phyloP scores from a whole-genome alignment of 1,140 invertebrate genomes.

The Caenorhabditis briggsae region DNA sequence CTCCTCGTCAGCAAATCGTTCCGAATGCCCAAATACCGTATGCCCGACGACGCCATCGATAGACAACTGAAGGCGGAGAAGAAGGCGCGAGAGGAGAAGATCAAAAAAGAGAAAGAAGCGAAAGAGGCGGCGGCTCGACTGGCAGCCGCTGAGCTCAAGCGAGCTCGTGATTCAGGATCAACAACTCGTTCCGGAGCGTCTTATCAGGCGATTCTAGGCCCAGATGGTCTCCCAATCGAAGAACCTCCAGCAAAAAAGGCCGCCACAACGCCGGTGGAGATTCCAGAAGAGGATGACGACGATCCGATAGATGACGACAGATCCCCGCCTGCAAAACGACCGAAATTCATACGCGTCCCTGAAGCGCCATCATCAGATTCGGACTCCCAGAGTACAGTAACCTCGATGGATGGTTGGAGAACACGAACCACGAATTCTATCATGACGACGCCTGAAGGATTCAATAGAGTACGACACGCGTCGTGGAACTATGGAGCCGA shows the following conservation, averaged over 20 bases:
- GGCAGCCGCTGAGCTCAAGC: too few relatives aligned
- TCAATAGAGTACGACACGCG: conserved; percentile 21
- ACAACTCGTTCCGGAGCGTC: too few relatives aligned
- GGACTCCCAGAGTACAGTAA: conserved; percentile 18
- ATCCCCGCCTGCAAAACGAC: too few relatives aligned
- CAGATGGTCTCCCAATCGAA: too few relatives aligned
- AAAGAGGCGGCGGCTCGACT: too few relatives aligned
- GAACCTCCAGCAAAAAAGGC: too few relatives aligned
- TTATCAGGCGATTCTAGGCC: too few relatives aligned
- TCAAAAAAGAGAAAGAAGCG: not conserved
- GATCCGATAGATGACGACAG: too few relatives aligned
- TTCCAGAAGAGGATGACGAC: too few relatives aligned
- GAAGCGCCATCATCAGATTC: not conserved
- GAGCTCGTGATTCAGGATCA: too few relatives aligned
- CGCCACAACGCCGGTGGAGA: too few relatives aligned
- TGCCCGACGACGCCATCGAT: too few relatives aligned
- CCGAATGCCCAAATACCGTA: not conserved
- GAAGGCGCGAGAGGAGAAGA: not conserved
- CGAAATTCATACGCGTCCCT: not conserved
- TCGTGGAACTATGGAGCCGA: conserved; percentile 6
- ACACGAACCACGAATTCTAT: not conserved
- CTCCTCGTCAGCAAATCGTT: conserved; percentile 28
- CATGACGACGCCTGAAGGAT: conserved; percentile 40
- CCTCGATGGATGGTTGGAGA: conserved; percentile 45
- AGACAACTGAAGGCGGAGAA: not conserved